Conservation (phyloP, 2,797 vertebrate species). For the Lutjanus argentimaculatus region DNA sequence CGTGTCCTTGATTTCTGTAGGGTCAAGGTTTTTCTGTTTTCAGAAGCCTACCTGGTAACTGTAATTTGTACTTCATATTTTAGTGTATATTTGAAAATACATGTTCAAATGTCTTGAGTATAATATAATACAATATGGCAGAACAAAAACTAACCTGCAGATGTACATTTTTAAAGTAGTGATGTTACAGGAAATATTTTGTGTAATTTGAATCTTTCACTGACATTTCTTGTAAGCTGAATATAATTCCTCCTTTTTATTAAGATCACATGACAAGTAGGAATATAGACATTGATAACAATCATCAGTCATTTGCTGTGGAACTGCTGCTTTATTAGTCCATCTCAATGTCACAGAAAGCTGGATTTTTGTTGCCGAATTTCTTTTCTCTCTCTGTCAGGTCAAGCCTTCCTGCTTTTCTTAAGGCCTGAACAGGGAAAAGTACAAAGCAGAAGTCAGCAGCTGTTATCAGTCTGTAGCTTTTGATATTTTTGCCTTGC, state of each 20-base stretch:
- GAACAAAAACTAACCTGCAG: neutral
- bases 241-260: neutral
- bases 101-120: no score
- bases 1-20: no score
- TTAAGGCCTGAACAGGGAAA: conserved; percentile 53
- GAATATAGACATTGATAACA: neutral
- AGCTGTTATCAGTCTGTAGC: neutral
- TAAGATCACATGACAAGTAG: neutral
- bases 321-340: conserved; percentile 61
- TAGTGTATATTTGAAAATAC: no score
- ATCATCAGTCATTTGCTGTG: neutral
- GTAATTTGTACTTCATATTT: no score
- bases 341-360: conserved; percentile 89
- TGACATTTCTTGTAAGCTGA: neutral
- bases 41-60: no score
- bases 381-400: conserved; percentile 65
- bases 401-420: conserved; percentile 66
- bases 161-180: no score
- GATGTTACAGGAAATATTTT: no score
- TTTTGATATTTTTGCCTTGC: neutral
- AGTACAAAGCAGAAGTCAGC: conserved; percentile 9
- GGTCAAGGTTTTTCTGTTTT: no score
- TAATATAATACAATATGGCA: no score
- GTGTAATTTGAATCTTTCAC: no score
- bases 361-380: conserved; percentile 86